Percentiles rank a stretch among this genome's conserved stretches.
Conservation (phyloP, 2,888 invertebrate species). For the Epiblema foenella region DNA sequence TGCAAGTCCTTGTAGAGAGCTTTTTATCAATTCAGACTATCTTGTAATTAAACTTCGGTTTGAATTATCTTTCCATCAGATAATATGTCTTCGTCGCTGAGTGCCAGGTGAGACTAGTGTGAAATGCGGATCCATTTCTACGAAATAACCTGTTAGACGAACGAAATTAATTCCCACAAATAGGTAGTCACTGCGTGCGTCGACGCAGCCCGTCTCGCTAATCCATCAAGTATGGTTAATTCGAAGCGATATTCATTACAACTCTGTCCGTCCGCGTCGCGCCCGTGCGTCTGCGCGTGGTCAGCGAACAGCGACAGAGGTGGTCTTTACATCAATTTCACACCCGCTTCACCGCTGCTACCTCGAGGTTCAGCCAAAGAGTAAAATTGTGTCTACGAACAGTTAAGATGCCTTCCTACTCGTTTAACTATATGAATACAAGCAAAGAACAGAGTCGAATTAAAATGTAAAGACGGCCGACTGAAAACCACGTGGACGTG, state of each 20-base stretch:
- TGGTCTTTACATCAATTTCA: conserved; percentile 49
- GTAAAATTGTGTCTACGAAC: conserved; percentile 15
- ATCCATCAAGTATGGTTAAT: conserved; percentile 38
- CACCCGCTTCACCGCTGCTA: conserved; percentile 45
- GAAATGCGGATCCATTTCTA: conserved; percentile 10
- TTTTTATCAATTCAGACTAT: conserved; percentile 4
- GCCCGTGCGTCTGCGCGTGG: conserved; percentile 2
- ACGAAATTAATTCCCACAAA: conserved; percentile 35
- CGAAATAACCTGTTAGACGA: conserved; percentile 10
- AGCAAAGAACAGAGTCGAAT: too few relatives aligned
- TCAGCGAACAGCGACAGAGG: conserved; percentile 45
- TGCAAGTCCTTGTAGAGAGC: neutral
- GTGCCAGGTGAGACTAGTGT: neutral
- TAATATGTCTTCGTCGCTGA: conserved; percentile 18
- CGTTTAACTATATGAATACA: too few relatives aligned
- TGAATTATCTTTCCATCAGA: conserved; percentile 13
- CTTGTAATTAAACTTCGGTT: conserved; percentile 10
- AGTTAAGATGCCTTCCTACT: neutral
- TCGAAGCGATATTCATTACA: conserved; percentile 36
- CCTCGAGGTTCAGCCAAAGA: conserved; percentile 39
- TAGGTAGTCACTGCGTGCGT: conserved; percentile 30
- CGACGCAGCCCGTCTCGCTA: conserved; percentile 28
- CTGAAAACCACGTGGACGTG: too few relatives aligned
- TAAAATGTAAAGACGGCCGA: too few relatives aligned
- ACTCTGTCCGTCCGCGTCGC: conserved; percentile 18